Evolutionary conservation across 2,797 vertebrate genomes (phyloP).

Genomic region (Acipenser oxyrinchus): DNA sequence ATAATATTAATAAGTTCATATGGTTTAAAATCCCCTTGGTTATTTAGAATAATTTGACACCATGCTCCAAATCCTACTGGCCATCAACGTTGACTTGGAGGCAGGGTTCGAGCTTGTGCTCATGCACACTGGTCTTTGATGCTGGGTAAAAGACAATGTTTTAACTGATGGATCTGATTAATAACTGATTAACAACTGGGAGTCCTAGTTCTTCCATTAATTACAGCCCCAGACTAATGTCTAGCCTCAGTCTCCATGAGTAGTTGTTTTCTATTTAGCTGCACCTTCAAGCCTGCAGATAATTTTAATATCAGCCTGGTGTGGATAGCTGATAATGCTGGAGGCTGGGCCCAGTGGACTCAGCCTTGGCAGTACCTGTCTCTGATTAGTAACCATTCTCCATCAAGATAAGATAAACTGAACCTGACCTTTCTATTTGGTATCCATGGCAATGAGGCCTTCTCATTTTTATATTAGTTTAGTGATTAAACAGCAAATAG

Average conservation of each 20-base stretch:
- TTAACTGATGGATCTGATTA: background rate
- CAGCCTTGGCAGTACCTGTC: conserved; percentile 63
- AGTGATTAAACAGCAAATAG: conserved; percentile 77
- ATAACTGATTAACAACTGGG: background rate
- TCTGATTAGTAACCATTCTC: conserved; percentile 77
- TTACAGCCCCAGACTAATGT: background rate
- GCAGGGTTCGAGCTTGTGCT: conserved; percentile 19
- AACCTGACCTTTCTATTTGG: conserved; percentile 60
- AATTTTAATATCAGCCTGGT: conserved; percentile 65
- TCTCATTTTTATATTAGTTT: conserved; percentile 65
- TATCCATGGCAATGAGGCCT: conserved; percentile 60
- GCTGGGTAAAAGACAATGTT: background rate
- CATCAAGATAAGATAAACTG: conserved; percentile 78
- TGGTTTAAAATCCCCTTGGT: too few species aligned
- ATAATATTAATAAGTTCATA: too few species aligned
- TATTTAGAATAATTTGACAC: too few species aligned
- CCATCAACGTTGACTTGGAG: background rate
- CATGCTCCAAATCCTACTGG: background rate
- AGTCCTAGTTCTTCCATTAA: background rate
- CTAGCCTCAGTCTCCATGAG: conserved; percentile 9
- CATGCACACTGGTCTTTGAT: background rate
- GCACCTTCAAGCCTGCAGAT: conserved; percentile 44
- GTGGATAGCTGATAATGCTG: conserved; percentile 66
- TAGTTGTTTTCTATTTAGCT: conserved; percentile 14
- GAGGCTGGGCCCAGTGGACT: conserved; percentile 63